phyloP scores from a whole-genome alignment of 2,797 vertebrate species.

The Mastacembelus armatus region DNA sequence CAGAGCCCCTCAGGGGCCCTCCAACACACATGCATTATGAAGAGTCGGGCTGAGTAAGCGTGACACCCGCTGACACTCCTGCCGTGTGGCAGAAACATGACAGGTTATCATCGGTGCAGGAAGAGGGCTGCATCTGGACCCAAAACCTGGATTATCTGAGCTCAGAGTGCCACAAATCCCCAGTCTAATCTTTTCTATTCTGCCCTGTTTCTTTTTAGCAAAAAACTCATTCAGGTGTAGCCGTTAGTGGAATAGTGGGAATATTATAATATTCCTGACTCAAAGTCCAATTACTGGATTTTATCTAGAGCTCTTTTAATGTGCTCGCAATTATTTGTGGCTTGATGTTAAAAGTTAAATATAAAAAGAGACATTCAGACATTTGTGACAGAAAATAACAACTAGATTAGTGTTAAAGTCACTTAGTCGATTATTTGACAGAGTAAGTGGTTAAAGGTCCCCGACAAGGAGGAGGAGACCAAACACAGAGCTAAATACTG shows the following conservation, averaged over 20 bases:
- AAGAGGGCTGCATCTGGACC: constrained; percentile 12
- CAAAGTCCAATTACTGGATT: no score
- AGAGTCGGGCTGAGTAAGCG: constrained; percentile 52
- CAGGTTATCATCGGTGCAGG: constrained; percentile 45
- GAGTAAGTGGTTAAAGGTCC: no score
- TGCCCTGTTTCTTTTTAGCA: background rate
- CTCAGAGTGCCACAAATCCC: background rate
- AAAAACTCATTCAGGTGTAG: no score
- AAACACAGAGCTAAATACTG: no score
- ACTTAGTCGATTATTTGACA: no score
- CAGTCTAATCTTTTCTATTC: background rate
- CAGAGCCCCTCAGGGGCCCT: constrained; percentile 49
- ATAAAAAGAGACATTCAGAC: no score
- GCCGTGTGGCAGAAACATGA: constrained; percentile 22
- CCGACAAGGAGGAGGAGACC: no score
- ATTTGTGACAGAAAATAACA: no score
- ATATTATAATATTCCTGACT: no score
- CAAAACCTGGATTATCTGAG: constrained; percentile 14
- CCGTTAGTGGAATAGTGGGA: no score
- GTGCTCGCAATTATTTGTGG: background rate
- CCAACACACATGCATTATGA: constrained; percentile 33
- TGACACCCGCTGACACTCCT: constrained; percentile 42
- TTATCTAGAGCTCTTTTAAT: no score
- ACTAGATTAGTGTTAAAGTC: no score
- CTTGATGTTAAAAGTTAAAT: background rate